phyloP scores from a whole-genome alignment of 2,113 vertebrate species.

The Patagioenas fasciata region DNA sequence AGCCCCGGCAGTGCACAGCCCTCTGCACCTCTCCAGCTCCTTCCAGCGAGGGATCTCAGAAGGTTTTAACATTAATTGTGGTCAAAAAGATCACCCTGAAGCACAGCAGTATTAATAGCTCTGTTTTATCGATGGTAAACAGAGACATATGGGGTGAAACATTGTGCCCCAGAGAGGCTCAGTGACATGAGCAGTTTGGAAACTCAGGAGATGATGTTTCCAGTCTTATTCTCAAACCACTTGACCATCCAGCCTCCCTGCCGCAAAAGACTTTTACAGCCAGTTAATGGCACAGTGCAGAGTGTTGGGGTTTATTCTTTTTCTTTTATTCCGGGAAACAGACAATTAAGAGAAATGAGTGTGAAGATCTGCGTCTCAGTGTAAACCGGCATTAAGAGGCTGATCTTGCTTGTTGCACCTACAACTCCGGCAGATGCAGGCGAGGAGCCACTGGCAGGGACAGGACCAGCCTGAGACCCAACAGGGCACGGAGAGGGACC shows the following conservation, averaged over 20 bases:
- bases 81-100: conserved; percentile 34
- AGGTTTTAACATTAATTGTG: conserved; percentile 5
- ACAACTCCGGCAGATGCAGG: not conserved
- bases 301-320: not conserved
- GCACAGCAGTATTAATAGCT: conserved; percentile 24
- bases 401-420: not conserved
- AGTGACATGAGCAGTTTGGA: not conserved
- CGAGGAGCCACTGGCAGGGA: not conserved
- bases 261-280: not conserved
- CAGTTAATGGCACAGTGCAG: not conserved
- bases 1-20: not conserved
- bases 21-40: not conserved
- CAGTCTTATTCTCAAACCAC: not conserved
- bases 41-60: not conserved
- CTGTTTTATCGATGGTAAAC: conserved; percentile 9
- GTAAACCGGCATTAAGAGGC: not conserved
- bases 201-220: not conserved
- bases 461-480: not conserved
- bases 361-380: not conserved
- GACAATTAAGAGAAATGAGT: not conserved
- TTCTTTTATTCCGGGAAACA: not conserved
- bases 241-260: conserved; percentile 24
- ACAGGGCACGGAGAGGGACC: not conserved
- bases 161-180: not conserved
- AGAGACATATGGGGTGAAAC: conserved; percentile 18